Conservation (phyloP, 1,140 invertebrate genomes). For the Drosophila rufa region DNA sequence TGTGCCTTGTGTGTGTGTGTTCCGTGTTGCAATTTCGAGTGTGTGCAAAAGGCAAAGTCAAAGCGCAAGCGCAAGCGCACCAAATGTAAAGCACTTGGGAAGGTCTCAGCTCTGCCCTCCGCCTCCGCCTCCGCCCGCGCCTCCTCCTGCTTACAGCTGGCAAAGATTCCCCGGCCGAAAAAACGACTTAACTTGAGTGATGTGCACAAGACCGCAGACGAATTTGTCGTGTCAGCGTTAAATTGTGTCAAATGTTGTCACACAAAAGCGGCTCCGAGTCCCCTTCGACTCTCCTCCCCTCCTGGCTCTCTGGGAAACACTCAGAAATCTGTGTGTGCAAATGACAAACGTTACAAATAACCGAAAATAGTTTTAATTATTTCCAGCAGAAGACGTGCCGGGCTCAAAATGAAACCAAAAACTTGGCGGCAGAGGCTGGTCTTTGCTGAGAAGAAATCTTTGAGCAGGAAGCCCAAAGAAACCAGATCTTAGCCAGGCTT, state of each 20-base stretch:
- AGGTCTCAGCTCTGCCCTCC: slow-evolving; percentile 23
- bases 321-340: slow-evolving; percentile 26
- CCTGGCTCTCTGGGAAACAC: slow-evolving; percentile 9
- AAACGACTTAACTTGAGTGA: slow-evolving; percentile 26
- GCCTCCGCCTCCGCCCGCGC: not conserved
- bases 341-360: slow-evolving; percentile 72
- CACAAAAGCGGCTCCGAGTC: slow-evolving; percentile 19
- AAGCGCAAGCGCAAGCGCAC: slow-evolving; percentile 58
- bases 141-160: not conserved
- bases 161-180: slow-evolving; percentile 2
- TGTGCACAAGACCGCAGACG: slow-evolving; percentile 29
- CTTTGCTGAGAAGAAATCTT: too few relatives aligned
- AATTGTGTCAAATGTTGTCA: slow-evolving; percentile 80
- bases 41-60: slow-evolving; percentile 55
- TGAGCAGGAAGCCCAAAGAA: not conserved
- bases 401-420: slow-evolving; percentile 20
- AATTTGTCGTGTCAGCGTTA: slow-evolving; percentile 65
- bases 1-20: slow-evolving; percentile 6
- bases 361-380: slow-evolving; percentile 68
- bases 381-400: slow-evolving; percentile 53
- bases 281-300: not conserved
- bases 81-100: slow-evolving; percentile 55
- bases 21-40: slow-evolving; percentile 65
- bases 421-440: not conserved
- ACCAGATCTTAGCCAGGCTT: not conserved